phyloP scores from a whole-genome alignment of 2,888 invertebrate species.

The Capitulum mitella region DNA sequence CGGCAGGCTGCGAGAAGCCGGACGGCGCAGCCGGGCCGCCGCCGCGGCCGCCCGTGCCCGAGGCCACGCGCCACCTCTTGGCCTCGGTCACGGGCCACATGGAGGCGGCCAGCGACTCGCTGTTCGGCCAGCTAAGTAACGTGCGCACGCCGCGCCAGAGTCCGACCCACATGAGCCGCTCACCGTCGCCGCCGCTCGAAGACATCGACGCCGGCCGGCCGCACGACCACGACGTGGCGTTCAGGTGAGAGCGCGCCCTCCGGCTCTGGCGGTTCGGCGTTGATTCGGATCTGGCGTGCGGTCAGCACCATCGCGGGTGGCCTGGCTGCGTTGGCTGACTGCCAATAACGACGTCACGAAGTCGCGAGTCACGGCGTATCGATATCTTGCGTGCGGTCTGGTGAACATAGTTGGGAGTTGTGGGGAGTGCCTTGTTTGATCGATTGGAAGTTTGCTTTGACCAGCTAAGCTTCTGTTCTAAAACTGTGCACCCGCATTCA shows the following conservation, averaged over 20 bases:
- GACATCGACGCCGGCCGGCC: background rate
- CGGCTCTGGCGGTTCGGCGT: too few relatives aligned
- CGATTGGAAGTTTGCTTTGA: too few relatives aligned
- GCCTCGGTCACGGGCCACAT: slow-evolving; percentile 18
- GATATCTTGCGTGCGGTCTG: too few relatives aligned
- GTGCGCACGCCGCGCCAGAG: slow-evolving; percentile 20
- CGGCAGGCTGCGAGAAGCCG: background rate
- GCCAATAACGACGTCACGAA: too few relatives aligned
- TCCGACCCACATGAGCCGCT: slow-evolving; percentile 25
- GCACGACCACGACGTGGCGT: background rate
- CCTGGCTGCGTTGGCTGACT: too few relatives aligned
- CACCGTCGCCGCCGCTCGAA: slow-evolving; percentile 28
- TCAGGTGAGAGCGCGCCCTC: background rate
- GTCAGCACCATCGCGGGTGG: too few relatives aligned
- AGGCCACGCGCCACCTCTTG: background rate
- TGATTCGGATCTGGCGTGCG: too few relatives aligned
- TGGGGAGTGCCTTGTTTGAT: too few relatives aligned
- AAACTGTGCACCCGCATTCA: too few relatives aligned
- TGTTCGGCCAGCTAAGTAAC: slow-evolving; percentile 6
- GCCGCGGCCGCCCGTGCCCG: background rate
- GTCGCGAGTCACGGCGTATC: too few relatives aligned
- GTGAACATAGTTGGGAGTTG: too few relatives aligned
- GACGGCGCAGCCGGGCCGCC: background rate
- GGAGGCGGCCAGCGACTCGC: slow-evolving; percentile 23
- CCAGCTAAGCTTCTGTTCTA: too few relatives aligned